Evolutionary conservation across 2,888 invertebrate genomes (phyloP).

Genomic region (Apamea crenata): DNA sequence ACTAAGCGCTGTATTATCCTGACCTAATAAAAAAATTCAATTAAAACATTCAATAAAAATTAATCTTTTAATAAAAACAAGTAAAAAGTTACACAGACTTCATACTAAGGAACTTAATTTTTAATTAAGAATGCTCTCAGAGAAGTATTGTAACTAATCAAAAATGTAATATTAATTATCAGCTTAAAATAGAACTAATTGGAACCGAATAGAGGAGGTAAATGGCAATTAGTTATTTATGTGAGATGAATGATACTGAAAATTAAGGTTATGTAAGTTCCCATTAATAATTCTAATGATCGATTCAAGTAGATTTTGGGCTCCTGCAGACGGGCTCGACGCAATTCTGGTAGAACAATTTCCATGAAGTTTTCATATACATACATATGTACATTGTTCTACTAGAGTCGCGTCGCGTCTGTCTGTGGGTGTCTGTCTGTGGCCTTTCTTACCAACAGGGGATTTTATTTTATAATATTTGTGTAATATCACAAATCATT

Average conservation of each 20-base stretch:
- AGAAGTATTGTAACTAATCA: conserved; percentile 50
- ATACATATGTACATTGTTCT: too few relatives aligned
- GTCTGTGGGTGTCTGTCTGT: too few relatives aligned
- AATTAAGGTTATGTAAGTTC: not conserved
- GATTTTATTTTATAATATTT: too few relatives aligned
- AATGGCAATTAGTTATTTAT: conserved; percentile 14
- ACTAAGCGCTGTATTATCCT: conserved; percentile 31
- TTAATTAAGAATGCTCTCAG: conserved; percentile 55
- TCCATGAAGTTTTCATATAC: too few relatives aligned
- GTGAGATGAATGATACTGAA: conserved; percentile 2
- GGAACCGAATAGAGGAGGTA: not conserved
- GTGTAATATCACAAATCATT: not conserved
- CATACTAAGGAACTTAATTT: conserved; percentile 47
- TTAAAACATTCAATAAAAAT: too few relatives aligned
- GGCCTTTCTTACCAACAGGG: too few relatives aligned
- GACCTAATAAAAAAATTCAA: conserved; percentile 38
- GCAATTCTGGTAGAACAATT: too few relatives aligned
- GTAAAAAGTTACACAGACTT: conserved; percentile 33
- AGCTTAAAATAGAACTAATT: not conserved
- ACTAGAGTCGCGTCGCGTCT: too few relatives aligned
- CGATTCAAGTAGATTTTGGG: not conserved
- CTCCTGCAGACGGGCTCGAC: not conserved
- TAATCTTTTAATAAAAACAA: conserved; percentile 57
- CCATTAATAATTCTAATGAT: not conserved
- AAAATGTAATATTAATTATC: conserved; percentile 44